A percentile compares a stretch with the other conserved stretches of the same genome.
These are phyloP conservation scores for Imbricaverruca yamaguchii DNA, from an alignment of 2,888 invertebrate species.

Conservation along the genomic window DNA sequence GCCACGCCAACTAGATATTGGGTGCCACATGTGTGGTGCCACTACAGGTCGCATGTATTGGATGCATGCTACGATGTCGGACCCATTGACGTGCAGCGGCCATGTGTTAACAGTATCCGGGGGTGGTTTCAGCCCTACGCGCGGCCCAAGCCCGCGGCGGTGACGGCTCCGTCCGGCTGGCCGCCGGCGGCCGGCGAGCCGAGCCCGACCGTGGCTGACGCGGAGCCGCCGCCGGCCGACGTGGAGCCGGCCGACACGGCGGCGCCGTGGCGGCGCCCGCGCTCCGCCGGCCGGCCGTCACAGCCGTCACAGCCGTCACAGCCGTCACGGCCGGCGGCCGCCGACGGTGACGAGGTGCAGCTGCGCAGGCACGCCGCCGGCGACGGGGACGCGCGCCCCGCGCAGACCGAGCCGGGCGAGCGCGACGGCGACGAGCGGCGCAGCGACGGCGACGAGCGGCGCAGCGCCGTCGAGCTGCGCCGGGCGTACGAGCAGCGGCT, in stretches of 20 bases:
- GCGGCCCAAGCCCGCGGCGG: not conserved
- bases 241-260: not conserved
- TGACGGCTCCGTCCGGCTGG: not conserved
- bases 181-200: not conserved
- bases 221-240: not conserved
- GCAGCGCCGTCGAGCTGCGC: constrained; percentile 66
- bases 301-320: not conserved
- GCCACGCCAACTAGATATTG: too few species aligned
- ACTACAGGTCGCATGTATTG: too few species aligned
- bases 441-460: constrained; percentile 36
- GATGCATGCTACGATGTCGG: too few species aligned
- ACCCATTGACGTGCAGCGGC: too few species aligned
- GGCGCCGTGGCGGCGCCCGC: not conserved
- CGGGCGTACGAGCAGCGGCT: constrained; percentile 69
- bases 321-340: not conserved
- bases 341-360: constrained; percentile 27
- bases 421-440: constrained; percentile 21
- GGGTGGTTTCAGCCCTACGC: not conserved
- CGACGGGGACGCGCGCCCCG: not conserved
- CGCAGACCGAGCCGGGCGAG: not conserved
- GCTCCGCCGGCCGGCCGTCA: not conserved
- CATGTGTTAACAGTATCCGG: too few species aligned
- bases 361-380: not conserved
- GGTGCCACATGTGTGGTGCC: too few species aligned
- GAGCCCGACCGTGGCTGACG: not conserved